A percentile compares a stretch with the other conserved stretches of the same genome.
These are phyloP conservation scores for Pristionchus japonicus DNA, from an alignment of 2,888 invertebrate species.

Conservation along the genomic window DNA sequence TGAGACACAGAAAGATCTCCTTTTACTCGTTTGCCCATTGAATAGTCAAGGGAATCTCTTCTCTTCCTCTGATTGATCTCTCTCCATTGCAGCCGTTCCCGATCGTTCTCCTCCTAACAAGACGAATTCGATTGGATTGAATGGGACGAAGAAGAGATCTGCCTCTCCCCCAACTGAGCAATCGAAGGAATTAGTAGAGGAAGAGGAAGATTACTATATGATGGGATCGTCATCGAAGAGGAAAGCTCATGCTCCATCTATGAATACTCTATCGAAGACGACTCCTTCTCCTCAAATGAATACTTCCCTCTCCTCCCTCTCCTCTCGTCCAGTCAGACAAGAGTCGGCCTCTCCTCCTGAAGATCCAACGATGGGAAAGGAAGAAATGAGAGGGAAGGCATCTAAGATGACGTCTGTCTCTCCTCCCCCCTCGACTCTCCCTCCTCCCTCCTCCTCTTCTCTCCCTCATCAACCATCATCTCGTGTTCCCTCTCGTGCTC, in stretches of 20 bases:
- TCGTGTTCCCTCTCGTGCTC: not conserved
- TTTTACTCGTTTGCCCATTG: not conserved
- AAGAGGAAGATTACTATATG: not conserved
- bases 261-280: not conserved
- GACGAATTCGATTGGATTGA: not conserved
- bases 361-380: conserved; percentile 52
- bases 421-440: not conserved
- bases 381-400: not conserved
- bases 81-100: not conserved
- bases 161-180: not conserved
- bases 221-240: conserved; percentile 4
- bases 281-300: not conserved
- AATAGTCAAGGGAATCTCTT: not conserved
- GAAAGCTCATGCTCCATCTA: conserved; percentile 15
- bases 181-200: not conserved
- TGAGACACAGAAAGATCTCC: not conserved
- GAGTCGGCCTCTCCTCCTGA: conserved; percentile 61
- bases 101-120: not conserved
- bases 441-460: not conserved
- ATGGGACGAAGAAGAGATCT: not conserved
- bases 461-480: not conserved
- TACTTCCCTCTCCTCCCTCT: not conserved
- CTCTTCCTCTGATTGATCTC: not conserved
- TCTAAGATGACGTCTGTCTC: not conserved
- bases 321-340: conserved; percentile 37